Percentiles rank a stretch among this genome's conserved stretches.
phyloP scores from a whole-genome alignment of 2,113 vertebrate species.

The Pampusana beccarii region DNA sequence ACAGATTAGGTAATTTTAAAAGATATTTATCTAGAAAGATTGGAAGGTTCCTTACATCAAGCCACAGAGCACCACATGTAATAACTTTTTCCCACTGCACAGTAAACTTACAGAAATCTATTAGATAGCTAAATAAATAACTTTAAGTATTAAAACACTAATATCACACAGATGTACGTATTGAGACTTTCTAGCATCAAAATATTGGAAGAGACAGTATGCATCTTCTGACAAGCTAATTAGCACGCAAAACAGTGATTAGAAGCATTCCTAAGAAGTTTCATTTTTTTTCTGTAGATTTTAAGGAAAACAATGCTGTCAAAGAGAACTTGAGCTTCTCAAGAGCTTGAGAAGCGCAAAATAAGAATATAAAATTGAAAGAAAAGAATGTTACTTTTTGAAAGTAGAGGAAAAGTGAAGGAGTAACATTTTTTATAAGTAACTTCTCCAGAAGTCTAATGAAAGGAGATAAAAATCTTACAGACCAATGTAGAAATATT shows the following conservation, averaged over 20 bases:
- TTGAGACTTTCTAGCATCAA: not conserved
- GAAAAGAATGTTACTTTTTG: not conserved
- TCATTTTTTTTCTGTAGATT: not conserved
- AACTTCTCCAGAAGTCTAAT: not conserved
- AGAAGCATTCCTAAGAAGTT: not conserved
- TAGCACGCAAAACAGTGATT: not conserved
- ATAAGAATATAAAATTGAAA: not conserved
- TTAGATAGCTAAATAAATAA: not conserved
- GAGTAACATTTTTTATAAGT: too few species aligned
- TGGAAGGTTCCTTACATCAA: not conserved
- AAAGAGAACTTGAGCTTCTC: not conserved
- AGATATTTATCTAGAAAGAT: not conserved
- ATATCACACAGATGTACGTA: not conserved
- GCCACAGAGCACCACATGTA: not conserved
- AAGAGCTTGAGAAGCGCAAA: not conserved
- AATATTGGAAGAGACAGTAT: constrained; percentile 3
- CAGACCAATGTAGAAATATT: not conserved
- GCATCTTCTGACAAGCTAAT: constrained; percentile 32
- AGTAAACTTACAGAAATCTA: not conserved
- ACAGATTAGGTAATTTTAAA: not conserved
- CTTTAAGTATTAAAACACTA: not conserved
- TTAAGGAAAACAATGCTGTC: constrained; percentile 8
- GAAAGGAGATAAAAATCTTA: constrained; percentile 38
- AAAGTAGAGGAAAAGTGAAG: not conserved
- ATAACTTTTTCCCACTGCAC: not conserved